A percentile compares a stretch with the other conserved stretches of the same genome.
Conservation (phyloP, 2,888 invertebrate species). For the Chromoteleia sp. region DNA sequence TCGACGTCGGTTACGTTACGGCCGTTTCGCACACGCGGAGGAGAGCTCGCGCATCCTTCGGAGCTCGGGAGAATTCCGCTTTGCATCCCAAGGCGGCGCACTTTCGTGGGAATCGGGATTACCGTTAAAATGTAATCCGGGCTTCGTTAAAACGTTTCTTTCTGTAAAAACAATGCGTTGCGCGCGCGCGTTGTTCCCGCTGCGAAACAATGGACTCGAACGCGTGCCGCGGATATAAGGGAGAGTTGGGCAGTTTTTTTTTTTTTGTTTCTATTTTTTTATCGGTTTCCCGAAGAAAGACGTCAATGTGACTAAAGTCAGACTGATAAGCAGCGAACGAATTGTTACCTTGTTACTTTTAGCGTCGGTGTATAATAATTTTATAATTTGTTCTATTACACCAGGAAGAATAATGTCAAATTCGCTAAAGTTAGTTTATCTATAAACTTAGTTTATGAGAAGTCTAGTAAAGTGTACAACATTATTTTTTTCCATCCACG, state of each 20-base stretch:
- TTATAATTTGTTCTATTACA: too few species aligned
- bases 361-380: too few species aligned
- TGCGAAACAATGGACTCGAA: constrained; percentile 7
- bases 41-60: constrained; percentile 51
- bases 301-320: too few species aligned
- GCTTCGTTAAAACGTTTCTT: constrained; percentile 40
- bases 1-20: constrained; percentile 82
- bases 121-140: constrained; percentile 66
- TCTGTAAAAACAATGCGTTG: constrained; percentile 41
- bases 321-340: too few species aligned
- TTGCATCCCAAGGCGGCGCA: constrained; percentile 48
- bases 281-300: too few species aligned
- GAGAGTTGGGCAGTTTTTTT: neutral
- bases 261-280: too few species aligned
- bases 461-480: too few species aligned
- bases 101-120: constrained; percentile 68
- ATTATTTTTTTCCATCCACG: too few species aligned
- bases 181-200: constrained; percentile 20
- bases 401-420: too few species aligned
- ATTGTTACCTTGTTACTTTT: too few species aligned
- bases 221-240: constrained; percentile 15
- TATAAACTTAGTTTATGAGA: too few species aligned
- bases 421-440: too few species aligned
- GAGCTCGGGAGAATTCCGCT: constrained; percentile 45
- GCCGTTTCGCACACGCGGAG: constrained; percentile 30